Base-by-base conservation (phyloP, 2,888 invertebrate species). In the Archips crataeganus region DNA sequence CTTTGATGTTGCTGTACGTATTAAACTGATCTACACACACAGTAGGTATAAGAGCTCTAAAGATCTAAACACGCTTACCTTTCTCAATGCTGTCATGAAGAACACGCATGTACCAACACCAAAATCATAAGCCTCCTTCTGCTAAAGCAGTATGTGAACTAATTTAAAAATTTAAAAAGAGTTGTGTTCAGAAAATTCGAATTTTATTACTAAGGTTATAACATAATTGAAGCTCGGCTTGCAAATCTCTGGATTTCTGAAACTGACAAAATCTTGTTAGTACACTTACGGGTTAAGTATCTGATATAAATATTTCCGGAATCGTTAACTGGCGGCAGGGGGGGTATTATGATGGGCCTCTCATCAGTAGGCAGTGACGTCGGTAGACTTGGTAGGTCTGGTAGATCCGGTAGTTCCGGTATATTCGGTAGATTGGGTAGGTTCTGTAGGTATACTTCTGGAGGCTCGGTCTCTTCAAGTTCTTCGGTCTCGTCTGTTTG, bases 201-300 rank as follows among this genome's bases (percentile, higher is more conserved):
- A 45, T 4, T 34, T 32, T 65, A 13, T 45, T 23, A 60, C 57
- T 23, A 6, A 34, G 1, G 8, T 6, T 13, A 54, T 23, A 23
- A 57, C 32, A 9, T 8, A 32, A 57, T 11, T 32, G 32, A 3
- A 57, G 57, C 32, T 57, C 39, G 47, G 3, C 49, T 36, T 45
- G 32, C 11, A 45, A 68, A 59, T 57, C 60, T 59, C 63, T 49
- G 47, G 36, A 42, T 51, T 67, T 76, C 92, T 93, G 92, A 70
- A 93, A 93, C 89, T 90, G 77, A 90, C 71, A 84, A 78, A 69
- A n/a, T 15, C 42, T 51, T 59, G 57, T 75, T 75, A 75, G 71
- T 68, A 64, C 70, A 74, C 94, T 94, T 92, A 94, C 94, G 93
- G 90, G 94, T 94, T 62, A 94, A 82, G 80, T 93, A 94, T 81